Evolutionary conservation across 1,140 invertebrate genomes (phyloP), one percentile per base, ranked within the genome.

Genomic region (Centruroides vittatus): DNA sequence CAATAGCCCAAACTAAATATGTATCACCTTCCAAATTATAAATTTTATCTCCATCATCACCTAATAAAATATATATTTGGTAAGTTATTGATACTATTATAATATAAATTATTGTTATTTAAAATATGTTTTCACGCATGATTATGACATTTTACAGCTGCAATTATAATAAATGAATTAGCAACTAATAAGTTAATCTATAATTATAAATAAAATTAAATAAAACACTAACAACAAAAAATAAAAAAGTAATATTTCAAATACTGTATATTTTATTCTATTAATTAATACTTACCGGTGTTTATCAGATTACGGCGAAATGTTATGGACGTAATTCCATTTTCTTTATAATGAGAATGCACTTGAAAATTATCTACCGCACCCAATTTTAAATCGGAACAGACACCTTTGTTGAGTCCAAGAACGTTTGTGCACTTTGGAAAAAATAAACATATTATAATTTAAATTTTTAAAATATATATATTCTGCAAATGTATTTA

Each of bases 1-100:
- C 92, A 23, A 93, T 74, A 1, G 89, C 88, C 90, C 90, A 95
- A 6, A 93, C 78, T 12, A 90, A 76, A 67, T 82, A 86, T 35
- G 82, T 79, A 3, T 78, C 71, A 35, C 78, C 76, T 61, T 88
- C 82, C 4, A 80, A 78, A 4, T 79, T 76, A 71, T 83, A 87
- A 67, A 84, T 82, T 68, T 83, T 86, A 70, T 94, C 89, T 13
- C 87, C 84, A 62, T 75, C 63, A 76, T 93, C 87, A 68, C 84
- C 85, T 86, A 67, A 60, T 12, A 53, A 53, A 23, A 41, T 41
- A 41, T 6, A 41, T 6, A 41, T 41, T 41, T 41, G 41, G 8
- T 41, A 41, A 41, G 8, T 41, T 41, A 5, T 3, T 41, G 7
- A 41, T 41, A 23, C 23, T 23, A 23, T 23, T 23, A 23, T 23